Percentiles rank a stretch among this genome's conserved stretches.
These are phyloP conservation scores for Plectropomus leopardus DNA, from an alignment of 2,113 vertebrate genomes.

Conservation along the genomic window DNA sequence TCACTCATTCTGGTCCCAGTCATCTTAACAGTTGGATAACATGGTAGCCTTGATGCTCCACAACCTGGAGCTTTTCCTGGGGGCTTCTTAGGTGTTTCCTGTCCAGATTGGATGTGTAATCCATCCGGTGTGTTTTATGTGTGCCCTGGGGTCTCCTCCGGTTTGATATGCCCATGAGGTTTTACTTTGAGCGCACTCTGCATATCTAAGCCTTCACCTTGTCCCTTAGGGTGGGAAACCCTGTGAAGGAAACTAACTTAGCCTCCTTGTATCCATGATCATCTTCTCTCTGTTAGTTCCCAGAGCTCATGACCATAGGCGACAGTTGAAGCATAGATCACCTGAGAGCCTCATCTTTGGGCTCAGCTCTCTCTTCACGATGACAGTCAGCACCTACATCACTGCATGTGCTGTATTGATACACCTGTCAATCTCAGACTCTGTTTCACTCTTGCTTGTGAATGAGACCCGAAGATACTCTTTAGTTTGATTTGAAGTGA, in stretches of 20 bases:
- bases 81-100: not conserved
- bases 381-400: slow-evolving; percentile 1
- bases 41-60: slow-evolving; percentile 14
- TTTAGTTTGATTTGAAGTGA: not conserved
- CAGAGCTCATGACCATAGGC: slow-evolving; percentile 20
- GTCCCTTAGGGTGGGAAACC: slow-evolving; percentile 13
- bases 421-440: slow-evolving; percentile 6
- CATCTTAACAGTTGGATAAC: not conserved
- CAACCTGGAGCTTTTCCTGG: slow-evolving; percentile 7
- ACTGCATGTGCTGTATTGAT: not conserved
- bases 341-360: not conserved
- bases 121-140: slow-evolving; percentile 10
- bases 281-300: slow-evolving; percentile 12
- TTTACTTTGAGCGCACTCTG: slow-evolving; percentile 26
- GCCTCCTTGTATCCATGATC: not conserved
- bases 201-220: slow-evolving; percentile 33
- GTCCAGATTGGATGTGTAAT: slow-evolving; percentile 38
- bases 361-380: slow-evolving; percentile 6
- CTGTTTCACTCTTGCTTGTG: not conserved
- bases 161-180: slow-evolving; percentile 11
- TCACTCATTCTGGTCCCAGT: not conserved
- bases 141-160: slow-evolving; percentile 4
- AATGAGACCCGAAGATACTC: not conserved
- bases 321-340: not conserved
- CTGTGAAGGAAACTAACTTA: slow-evolving; percentile 12